Base-by-base conservation (phyloP, 2,888 invertebrate species). In the Limnephilus marmoratus region DNA sequence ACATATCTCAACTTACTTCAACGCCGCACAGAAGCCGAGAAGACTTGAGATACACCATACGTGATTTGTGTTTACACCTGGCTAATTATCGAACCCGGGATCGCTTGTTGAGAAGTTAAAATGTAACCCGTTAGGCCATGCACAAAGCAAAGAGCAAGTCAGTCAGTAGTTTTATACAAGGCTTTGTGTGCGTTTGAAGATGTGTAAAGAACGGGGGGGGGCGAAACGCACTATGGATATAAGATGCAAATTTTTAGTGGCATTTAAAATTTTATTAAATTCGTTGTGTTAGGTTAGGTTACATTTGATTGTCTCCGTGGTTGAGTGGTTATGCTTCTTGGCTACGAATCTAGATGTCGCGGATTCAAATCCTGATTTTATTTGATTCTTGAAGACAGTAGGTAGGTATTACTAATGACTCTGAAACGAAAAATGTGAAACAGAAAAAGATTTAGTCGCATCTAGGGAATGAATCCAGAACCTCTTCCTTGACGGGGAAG, bases 21-120 rank as follows among this genome's bases (percentile, higher is more conserved):
- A 68, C 68, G n/a, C 68, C 24, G 18, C 83, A 34, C 83, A 83
- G 83, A 37, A 83, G 83, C 83, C 83, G 83, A 68, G 68, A 68
- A 68, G 37, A 18, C 37, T 83, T 7, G 37, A 68, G 24, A 68
- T 68, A 41, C 68, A 68, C 68, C 24, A 68, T 9, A 24, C 68
- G 68, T n/a, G 68, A 7, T 24, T 37, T 41, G 83, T 83, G 34
- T 83, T 83, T 83, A 83, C 83, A 83, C 18, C 83, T 24, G 24
- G 83, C 83, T 83, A 83, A 83, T 83, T 83, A 83, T 83, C 83
- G 34, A 83, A 83, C 83, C 83, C 15, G 37, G 37, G 37, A 34
- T 13, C 34, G 24, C 37, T 41, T 83, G 45, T 45, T 45, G 12
- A 41, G 83, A 24, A 24, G 83, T 34, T 83, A 34, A 83, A 83